Evolutionary conservation across 2,797 vertebrate species (phyloP).

Genomic region (Denticeps clupeoides): DNA sequence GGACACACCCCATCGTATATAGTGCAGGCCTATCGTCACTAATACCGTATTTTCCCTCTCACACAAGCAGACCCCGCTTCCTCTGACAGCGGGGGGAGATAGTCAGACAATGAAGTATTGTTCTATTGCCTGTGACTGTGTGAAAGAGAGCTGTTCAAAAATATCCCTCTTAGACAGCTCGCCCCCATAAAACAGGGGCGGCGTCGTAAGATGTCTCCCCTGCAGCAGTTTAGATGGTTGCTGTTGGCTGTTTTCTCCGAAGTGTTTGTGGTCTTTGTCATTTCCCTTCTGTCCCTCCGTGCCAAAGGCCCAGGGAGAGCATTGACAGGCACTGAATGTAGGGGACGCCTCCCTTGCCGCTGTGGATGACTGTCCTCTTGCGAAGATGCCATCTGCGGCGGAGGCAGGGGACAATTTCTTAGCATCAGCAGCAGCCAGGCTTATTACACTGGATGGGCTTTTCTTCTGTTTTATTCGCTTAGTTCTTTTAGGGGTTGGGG

Average conservation of each 20-base stretch:
- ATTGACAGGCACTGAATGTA: too few relatives aligned
- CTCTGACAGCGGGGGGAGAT: not conserved
- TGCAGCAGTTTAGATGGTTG: not conserved
- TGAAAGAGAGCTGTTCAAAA: not conserved
- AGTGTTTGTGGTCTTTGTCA: not conserved
- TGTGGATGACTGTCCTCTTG: too few relatives aligned
- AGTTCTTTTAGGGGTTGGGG: not conserved
- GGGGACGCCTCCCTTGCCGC: too few relatives aligned
- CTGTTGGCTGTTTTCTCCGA: not conserved
- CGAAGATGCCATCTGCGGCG: not conserved
- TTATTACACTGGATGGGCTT: too few relatives aligned
- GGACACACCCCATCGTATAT: too few relatives aligned
- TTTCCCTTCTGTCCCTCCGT: too few relatives aligned
- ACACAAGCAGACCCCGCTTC: too few relatives aligned
- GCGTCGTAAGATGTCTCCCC: not conserved
- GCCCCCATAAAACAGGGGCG: not conserved
- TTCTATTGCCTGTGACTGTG: not conserved
- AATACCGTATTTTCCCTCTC: too few relatives aligned
- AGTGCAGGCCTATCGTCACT: too few relatives aligned
- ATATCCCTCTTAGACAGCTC: not conserved
- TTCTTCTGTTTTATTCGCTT: too few relatives aligned
- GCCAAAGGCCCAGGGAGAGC: too few relatives aligned
- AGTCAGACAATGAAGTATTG: not conserved
- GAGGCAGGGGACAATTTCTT: slow-evolving; percentile 5
- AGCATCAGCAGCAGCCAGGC: not conserved